phyloP scores from a whole-genome alignment of 2,888 invertebrate genomes.

The Dasypogon diadema region DNA sequence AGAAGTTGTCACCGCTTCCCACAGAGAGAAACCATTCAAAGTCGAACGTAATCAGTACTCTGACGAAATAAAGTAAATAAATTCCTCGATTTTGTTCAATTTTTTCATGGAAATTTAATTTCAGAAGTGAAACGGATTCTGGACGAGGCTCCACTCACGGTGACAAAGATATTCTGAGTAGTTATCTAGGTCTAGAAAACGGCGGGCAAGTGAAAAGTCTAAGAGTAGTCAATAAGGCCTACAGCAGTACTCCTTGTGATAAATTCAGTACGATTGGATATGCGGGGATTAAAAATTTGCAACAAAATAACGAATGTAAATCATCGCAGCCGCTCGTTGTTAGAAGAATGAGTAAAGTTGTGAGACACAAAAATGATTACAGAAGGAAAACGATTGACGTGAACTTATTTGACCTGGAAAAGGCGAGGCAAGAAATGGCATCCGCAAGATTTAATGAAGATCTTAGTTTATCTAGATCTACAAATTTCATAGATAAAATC shows the following conservation, averaged over 20 bases:
- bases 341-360: conserved; percentile 45
- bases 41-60: conserved; percentile 21
- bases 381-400: conserved; percentile 58
- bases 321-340: conserved; percentile 50
- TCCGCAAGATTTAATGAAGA: conserved; percentile 1
- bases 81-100: too few species aligned
- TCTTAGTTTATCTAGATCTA: conserved; percentile 53
- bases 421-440: conserved; percentile 51
- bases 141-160: conserved; percentile 57
- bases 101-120: background rate
- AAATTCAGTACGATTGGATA: conserved; percentile 52
- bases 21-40: conserved; percentile 32
- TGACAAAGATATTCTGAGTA: conserved; percentile 51
- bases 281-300: conserved; percentile 41
- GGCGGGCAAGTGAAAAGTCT: conserved; percentile 27
- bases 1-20: conserved; percentile 65
- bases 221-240: conserved; percentile 33
- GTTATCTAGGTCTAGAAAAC: background rate
- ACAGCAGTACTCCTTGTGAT: conserved; percentile 30
- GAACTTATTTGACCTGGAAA: conserved; percentile 55
- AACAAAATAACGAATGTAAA: conserved; percentile 15
- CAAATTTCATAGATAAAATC: conserved; percentile 54
- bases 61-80: conserved; percentile 31
- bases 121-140: conserved; percentile 57
- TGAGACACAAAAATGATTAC: conserved; percentile 52